Evolutionary conservation across 1,140 invertebrate species (phyloP), one percentile per base, ranked within the genome.

Genomic region (Megalopta genalis): DNA sequence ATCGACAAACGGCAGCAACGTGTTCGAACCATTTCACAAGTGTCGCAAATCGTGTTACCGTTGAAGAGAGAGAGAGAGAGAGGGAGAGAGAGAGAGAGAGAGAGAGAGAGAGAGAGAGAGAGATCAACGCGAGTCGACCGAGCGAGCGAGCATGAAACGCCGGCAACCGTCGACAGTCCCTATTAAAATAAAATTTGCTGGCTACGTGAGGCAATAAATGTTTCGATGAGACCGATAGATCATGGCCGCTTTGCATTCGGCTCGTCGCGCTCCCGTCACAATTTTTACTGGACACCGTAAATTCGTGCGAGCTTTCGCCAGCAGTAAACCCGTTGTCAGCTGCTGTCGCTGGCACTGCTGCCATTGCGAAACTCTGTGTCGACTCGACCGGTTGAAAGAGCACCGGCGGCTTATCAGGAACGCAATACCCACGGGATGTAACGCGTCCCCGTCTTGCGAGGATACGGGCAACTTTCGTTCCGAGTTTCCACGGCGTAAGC

Each of bases 181-280:
- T 77, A 77, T 77, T 62, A 77, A 77, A 77, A 64, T 77, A 71
- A 27, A 72, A 77, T 77, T 72, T 64, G 60, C 63, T 12, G 46
- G 27, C 46, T 52, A 54, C 68, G 59, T 64, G 76, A 71, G 76
- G 32, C 39, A 25, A 64, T 42, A 54, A 54, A 63, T 57, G 54
- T 25, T 23, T 12, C 16, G 25, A 23, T 4, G 42, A 76, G 32
- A 68, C 6, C 10, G 23, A 8, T 9, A 21, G 49, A 21, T 14
- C 23, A 6, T 14, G n/a, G 3, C 25, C 72, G 46, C 37, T 74
- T 57, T 57, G 14, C 54, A 57, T 57, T 57, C 54, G 54, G 18
- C 54, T n/a, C 21, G 54, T 57, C 57, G 57, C n/a, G n/a, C 21
- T 59, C 57, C 57, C 57, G 57, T 59, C 39, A 9, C 10, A 62